Evolutionary conservation across 1,140 invertebrate species (phyloP).

Genomic region (Grapholita molesta): DNA sequence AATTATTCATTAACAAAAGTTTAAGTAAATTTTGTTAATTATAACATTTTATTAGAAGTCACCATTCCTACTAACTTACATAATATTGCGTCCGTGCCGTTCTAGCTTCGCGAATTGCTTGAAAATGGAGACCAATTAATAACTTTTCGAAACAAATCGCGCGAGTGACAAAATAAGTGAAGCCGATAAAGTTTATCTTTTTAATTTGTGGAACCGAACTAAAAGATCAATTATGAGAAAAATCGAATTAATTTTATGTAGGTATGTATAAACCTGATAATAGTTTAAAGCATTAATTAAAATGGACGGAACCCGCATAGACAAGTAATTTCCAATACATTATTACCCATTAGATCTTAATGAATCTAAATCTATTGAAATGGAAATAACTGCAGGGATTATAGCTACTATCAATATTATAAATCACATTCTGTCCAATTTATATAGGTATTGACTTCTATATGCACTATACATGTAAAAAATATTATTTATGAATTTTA

Average conservation of each 20-base stretch:
- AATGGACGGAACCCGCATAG: neutral
- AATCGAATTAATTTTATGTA: neutral
- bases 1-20: no score
- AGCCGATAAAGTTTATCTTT: no score
- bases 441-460: neutral
- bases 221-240: neutral
- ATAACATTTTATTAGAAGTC: no score
- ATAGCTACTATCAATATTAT: no score
- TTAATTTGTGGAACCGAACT: no score
- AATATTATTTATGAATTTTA: neutral
- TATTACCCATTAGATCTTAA: conserved; percentile 5
- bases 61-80: no score
- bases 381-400: neutral
- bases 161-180: no score
- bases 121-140: no score
- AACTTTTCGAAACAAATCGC: no score
- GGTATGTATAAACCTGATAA: neutral
- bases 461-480: neutral
- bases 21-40: no score
- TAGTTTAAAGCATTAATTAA: neutral
- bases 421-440: neutral
- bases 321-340: neutral
- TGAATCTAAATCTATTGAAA: conserved; percentile 1
- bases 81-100: no score
- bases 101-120: no score